Evolutionary conservation across 2,113 vertebrate species (phyloP), one percentile per base, ranked within the genome.

Genomic region (Lanius collurio): DNA sequence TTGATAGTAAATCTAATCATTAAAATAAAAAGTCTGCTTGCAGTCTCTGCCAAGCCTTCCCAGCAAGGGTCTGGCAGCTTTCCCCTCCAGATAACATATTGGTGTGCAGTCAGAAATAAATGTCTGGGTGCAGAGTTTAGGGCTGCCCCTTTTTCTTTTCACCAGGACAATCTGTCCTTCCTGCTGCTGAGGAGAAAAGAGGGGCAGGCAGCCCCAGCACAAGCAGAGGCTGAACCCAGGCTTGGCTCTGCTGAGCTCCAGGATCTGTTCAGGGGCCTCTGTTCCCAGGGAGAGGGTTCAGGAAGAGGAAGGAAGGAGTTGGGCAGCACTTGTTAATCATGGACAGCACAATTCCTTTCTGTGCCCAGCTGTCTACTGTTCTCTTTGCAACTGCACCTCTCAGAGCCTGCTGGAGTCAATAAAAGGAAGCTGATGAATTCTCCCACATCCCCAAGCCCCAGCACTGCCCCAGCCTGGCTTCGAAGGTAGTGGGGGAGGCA

Each of bases 1-100:
- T 93, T 67, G 86, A 69, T 94, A 95, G 86, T 83, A 93, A 93
- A 95, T 92, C 65, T 94, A 89, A 94, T 95, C 37, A 89, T 88
- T 87, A 53, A 82, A 70, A 85, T 52, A 73, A 94, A 79, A 85
- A 90, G 65, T 42, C 87, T 63, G 33, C 87, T 82, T 84, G 42
- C 90, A 68, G 63, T 21, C 49, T 70, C 84, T 96, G 91, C 93
- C 87, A 91, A 95, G 79, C 47, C 35, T 96, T 81, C 60, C 76
- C 79, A 84, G 50, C 69, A 74, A 69, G 88, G 8, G 1, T 87
- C 88, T 94, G 85, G 87, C 91, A 94, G 74, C 74, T 57, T 74
- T 95, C 71, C 35, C 44, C 74, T 85, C 71, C 59, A 89, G 81
- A 95, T 55, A 79, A 41, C 87, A 55, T 14, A 30, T 2, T 42